These are phyloP conservation scores for Pantala flavescens DNA, from an alignment of 1,140 invertebrate genomes.

Conservation along the genomic window DNA sequence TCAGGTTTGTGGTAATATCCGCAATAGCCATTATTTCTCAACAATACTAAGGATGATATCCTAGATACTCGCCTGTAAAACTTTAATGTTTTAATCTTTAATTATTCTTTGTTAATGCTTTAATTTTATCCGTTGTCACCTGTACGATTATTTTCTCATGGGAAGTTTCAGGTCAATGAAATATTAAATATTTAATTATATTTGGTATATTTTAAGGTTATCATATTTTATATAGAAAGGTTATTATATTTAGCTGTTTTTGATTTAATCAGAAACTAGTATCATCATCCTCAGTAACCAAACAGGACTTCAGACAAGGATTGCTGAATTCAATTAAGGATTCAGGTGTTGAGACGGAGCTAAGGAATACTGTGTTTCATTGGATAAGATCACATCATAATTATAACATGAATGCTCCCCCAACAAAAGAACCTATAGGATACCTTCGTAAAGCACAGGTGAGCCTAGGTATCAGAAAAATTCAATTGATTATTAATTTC, in stretches of 20 bases:
- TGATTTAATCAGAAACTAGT: constrained; percentile 51
- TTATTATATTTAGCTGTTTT: neutral
- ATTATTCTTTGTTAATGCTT: too few relatives aligned
- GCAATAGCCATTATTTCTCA: too few relatives aligned
- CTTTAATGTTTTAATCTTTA: too few relatives aligned
- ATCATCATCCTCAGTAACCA: constrained; percentile 55
- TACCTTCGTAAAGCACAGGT: constrained; percentile 70
- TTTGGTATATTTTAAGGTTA: too few relatives aligned
- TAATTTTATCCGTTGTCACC: too few relatives aligned
- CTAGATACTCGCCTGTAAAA: too few relatives aligned
- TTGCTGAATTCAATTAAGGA: constrained; percentile 59
- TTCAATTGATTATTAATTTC: neutral
- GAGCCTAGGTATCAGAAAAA: constrained; percentile 11
- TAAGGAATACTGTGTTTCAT: constrained; percentile 72
- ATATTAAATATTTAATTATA: too few relatives aligned
- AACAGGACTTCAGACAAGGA: constrained; percentile 64
- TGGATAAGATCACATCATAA: constrained; percentile 53
- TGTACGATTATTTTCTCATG: too few relatives aligned
- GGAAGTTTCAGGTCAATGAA: too few relatives aligned
- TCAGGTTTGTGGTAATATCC: constrained; percentile 35
- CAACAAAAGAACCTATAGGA: constrained; percentile 37
- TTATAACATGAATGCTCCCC: constrained; percentile 21
- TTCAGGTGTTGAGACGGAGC: constrained; percentile 63
- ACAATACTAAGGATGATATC: too few relatives aligned
- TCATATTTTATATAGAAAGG: too few relatives aligned